These are phyloP conservation scores for Leptinotarsa defecta DNA, from an alignment of 1,140 invertebrate genomes.

Conservation along the genomic window DNA sequence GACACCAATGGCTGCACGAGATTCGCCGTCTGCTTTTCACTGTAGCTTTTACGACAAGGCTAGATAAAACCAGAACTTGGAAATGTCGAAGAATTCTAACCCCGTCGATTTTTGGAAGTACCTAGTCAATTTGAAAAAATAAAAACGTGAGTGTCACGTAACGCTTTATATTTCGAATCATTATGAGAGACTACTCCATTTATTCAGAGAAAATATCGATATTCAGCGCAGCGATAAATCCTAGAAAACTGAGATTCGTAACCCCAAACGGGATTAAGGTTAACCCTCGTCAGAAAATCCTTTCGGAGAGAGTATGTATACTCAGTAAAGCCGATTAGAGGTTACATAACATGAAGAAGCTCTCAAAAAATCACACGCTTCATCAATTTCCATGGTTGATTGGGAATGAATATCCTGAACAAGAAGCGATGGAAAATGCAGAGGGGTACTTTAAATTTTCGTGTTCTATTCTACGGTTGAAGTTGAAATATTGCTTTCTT, in stretches of 20 bases:
- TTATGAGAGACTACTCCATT: too few relatives aligned
- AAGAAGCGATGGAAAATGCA: not conserved
- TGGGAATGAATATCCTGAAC: not conserved
- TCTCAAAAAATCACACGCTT: slow-evolving; percentile 8
- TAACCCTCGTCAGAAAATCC: slow-evolving; percentile 2
- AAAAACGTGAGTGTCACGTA: too few relatives aligned
- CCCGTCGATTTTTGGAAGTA: too few relatives aligned
- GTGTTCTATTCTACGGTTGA: not conserved
- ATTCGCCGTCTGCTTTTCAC: too few relatives aligned
- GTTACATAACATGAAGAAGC: not conserved
- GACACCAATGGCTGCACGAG: too few relatives aligned
- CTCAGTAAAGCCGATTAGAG: not conserved
- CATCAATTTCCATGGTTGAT: not conserved
- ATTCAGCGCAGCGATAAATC: not conserved
- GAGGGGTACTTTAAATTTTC: not conserved
- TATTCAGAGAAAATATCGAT: too few relatives aligned
- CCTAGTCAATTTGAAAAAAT: too few relatives aligned
- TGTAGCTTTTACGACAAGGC: too few relatives aligned
- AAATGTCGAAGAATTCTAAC: too few relatives aligned
- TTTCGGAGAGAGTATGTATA: slow-evolving; percentile 1
- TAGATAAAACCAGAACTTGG: too few relatives aligned
- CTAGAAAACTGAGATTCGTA: slow-evolving; percentile 2
- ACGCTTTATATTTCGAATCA: too few relatives aligned
- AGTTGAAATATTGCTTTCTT: not conserved
- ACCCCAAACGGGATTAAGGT: not conserved